Conservation (phyloP, 2,113 vertebrate genomes). For the Oreochromis spilurus region DNA sequence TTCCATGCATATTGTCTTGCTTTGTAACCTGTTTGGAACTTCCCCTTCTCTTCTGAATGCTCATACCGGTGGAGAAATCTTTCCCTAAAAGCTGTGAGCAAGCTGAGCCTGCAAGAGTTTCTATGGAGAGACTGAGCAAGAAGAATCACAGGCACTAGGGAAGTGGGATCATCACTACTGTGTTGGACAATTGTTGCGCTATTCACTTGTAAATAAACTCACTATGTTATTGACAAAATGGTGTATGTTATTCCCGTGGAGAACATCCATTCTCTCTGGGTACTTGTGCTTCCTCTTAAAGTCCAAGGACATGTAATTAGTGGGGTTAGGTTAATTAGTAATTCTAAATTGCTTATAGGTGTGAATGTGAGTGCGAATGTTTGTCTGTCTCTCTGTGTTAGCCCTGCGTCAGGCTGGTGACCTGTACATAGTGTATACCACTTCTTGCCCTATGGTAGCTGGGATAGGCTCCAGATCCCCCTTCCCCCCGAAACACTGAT, state of each 20-base stretch:
- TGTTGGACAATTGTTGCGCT: background rate
- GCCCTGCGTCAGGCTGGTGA: background rate
- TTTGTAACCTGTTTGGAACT: background rate
- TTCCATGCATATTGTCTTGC: background rate
- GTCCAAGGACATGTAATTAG: background rate
- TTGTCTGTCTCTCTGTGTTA: background rate
- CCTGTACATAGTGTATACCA: background rate
- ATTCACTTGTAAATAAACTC: background rate
- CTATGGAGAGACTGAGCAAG: background rate
- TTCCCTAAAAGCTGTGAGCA: background rate
- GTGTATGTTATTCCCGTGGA: background rate
- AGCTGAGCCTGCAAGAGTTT: background rate
- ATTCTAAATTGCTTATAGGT: background rate
- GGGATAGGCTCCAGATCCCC: background rate
- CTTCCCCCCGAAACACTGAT: rapidly evolving
- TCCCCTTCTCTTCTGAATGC: background rate
- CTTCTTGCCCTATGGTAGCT: background rate
- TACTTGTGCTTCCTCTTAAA: background rate
- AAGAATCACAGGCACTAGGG: background rate
- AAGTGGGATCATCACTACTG: background rate
- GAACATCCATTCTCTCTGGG: rapidly evolving
- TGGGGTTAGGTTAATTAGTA: background rate
- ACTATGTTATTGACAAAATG: background rate
- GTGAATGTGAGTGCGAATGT: rapidly evolving
- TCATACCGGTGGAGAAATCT: rapidly evolving